Percentiles rank a stretch among this genome's conserved stretches.
Evolutionary conservation across 2,888 invertebrate genomes (phyloP).

Genomic region (Mythimna impura): DNA sequence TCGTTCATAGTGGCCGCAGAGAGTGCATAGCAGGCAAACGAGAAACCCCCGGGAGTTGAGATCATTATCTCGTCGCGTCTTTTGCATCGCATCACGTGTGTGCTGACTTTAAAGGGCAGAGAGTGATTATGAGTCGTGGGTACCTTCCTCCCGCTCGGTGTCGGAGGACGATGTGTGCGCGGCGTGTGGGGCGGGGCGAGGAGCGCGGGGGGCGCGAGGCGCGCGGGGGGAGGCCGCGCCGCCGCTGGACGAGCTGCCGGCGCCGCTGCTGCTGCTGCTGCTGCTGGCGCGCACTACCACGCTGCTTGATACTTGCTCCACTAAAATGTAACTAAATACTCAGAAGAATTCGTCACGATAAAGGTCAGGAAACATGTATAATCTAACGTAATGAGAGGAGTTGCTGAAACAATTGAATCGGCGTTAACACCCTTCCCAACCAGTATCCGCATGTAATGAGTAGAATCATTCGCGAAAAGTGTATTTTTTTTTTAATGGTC

Average conservation of each 20-base stretch:
- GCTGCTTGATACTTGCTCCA: constrained; percentile 61
- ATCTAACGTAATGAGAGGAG: neutral
- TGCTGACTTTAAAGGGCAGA: too few species aligned
- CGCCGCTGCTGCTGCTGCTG: constrained; percentile 79
- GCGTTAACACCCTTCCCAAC: neutral
- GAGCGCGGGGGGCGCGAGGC: constrained; percentile 70
- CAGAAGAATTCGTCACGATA: neutral
- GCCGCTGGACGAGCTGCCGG: constrained; percentile 75
- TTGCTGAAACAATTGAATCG: neutral
- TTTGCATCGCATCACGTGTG: too few species aligned
- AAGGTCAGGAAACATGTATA: neutral
- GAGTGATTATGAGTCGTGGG: neutral
- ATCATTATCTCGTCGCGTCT: too few species aligned
- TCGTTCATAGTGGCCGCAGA: too few species aligned
- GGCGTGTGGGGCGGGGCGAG: constrained; percentile 72
- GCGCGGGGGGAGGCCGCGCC: constrained; percentile 71
- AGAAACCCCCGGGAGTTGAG: too few species aligned
- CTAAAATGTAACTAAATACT: neutral
- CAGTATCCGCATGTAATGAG: too few species aligned
- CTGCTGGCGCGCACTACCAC: constrained; percentile 70
- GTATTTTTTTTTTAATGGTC: too few species aligned
- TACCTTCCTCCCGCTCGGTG: constrained; percentile 90
- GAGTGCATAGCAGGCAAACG: too few species aligned
- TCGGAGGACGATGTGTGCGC: constrained; percentile 91
- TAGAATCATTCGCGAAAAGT: too few species aligned